Evolutionary conservation across 37 sponge, comb jelly and placozoan species (phyloP).

Genomic region (Mnemiopsis leidyi): DNA sequence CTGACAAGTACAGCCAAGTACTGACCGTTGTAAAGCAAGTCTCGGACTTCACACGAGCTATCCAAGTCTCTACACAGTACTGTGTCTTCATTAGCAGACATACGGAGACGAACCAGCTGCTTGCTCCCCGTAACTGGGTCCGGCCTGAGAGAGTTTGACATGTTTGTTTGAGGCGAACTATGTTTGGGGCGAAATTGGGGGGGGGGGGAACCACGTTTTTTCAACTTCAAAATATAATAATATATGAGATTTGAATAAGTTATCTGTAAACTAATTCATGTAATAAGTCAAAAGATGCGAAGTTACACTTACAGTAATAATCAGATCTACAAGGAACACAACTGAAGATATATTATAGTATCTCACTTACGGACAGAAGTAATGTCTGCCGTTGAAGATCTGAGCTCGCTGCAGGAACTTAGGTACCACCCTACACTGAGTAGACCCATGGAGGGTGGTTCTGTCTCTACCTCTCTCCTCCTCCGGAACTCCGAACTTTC

Average conservation of each 20-base stretch:
- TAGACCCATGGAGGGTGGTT: background rate
- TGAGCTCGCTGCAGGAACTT: background rate
- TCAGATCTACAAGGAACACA: background rate
- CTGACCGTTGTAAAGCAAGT: background rate
- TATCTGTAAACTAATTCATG: too few relatives aligned
- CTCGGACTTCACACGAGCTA: background rate
- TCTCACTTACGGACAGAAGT: conserved; percentile 39
- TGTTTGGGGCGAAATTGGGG: too few relatives aligned
- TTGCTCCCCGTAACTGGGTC: background rate
- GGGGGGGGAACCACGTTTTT: too few relatives aligned
- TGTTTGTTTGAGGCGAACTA: too few relatives aligned
- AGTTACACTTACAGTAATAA: background rate
- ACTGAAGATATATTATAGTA: too few relatives aligned
- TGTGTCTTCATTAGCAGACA: background rate
- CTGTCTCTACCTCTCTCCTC: background rate
- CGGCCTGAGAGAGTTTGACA: too few relatives aligned
- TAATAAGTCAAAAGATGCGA: too few relatives aligned
- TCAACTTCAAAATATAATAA: too few relatives aligned
- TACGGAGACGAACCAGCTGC: background rate
- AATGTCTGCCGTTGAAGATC: background rate
- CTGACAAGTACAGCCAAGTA: background rate
- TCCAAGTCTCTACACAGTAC: background rate
- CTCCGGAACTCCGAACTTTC: background rate
- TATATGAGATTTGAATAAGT: too few relatives aligned
- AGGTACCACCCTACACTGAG: conserved; percentile 5